These are phyloP conservation scores for Hyla sarda DNA, from an alignment of 2,113 vertebrate genomes.

Conservation along the genomic window DNA sequence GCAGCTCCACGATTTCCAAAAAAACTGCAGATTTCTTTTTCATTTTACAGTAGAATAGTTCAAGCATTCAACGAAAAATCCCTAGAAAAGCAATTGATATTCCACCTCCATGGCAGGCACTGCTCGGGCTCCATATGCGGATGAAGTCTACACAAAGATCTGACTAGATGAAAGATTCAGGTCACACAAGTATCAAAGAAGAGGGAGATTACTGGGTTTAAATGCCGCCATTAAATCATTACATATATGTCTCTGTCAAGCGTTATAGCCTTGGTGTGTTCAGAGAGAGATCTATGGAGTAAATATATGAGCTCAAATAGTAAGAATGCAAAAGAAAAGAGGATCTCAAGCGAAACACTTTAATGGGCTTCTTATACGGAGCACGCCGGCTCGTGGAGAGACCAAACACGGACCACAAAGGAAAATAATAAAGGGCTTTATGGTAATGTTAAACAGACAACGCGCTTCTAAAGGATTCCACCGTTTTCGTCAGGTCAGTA, in stretches of 20 bases:
- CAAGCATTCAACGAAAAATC: neutral
- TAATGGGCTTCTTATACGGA: too few relatives aligned
- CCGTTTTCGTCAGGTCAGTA: too few relatives aligned
- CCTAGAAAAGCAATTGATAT: neutral
- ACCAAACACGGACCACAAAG: too few relatives aligned
- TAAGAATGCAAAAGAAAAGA: too few relatives aligned
- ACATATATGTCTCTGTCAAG: neutral
- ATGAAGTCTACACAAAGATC: slow-evolving; percentile 2
- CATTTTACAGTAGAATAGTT: neutral
- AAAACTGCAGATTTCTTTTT: neutral
- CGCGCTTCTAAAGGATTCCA: too few relatives aligned
- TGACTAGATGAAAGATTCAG: slow-evolving; percentile 45
- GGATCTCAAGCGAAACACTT: too few relatives aligned
- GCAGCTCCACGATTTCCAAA: neutral
- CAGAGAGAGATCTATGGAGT: neutral
- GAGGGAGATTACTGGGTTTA: slow-evolving; percentile 13
- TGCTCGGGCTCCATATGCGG: neutral
- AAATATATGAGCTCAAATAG: neutral
- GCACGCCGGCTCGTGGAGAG: too few relatives aligned
- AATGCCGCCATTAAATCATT: slow-evolving; percentile 5
- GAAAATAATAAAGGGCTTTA: too few relatives aligned
- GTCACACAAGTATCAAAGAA: slow-evolving; percentile 32
- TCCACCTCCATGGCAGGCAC: neutral
- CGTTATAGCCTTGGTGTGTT: neutral
- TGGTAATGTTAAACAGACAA: too few relatives aligned